Evolutionary conservation across 2,888 invertebrate species (phyloP).

Genomic region (Euplagia quadripunctaria): DNA sequence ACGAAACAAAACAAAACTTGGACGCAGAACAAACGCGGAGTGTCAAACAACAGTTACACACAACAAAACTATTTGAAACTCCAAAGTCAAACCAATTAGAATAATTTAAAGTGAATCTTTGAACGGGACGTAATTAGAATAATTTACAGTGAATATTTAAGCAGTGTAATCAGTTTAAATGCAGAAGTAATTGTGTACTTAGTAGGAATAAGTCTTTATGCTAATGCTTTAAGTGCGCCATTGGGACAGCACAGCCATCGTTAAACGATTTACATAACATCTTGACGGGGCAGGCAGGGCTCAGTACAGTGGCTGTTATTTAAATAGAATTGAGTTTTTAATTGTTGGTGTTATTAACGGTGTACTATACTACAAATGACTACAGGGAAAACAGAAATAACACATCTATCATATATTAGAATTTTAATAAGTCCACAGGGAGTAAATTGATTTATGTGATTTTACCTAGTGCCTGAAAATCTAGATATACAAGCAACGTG

Average conservation of each 20-base stretch:
- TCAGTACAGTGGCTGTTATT: background rate
- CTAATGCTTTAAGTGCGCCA: conserved; percentile 79
- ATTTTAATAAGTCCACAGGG: no score
- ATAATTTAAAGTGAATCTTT: conserved; percentile 66
- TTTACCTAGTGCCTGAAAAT: no score
- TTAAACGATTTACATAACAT: conserved; percentile 81
- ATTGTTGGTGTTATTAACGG: background rate
- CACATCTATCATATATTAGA: background rate
- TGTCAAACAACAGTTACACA: conserved; percentile 13
- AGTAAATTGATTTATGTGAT: no score
- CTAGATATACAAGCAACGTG: no score
- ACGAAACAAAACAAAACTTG: conserved; percentile 3
- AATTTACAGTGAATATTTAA: conserved; percentile 63
- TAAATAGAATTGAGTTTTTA: conserved; percentile 4
- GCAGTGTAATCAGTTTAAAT: conserved; percentile 76
- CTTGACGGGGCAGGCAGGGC: conserved; percentile 6
- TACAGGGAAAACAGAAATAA: background rate
- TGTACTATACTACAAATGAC: background rate
- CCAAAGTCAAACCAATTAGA: conserved; percentile 64
- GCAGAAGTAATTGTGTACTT: conserved; percentile 80
- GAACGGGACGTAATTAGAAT: conserved; percentile 64
- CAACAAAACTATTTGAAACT: conserved; percentile 21
- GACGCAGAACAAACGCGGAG: conserved; percentile 4
- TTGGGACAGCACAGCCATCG: conserved; percentile 69
- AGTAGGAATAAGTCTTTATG: conserved; percentile 80